Conservation (phyloP, 2,797 vertebrate species). For the Alouatta caraya region DNA sequence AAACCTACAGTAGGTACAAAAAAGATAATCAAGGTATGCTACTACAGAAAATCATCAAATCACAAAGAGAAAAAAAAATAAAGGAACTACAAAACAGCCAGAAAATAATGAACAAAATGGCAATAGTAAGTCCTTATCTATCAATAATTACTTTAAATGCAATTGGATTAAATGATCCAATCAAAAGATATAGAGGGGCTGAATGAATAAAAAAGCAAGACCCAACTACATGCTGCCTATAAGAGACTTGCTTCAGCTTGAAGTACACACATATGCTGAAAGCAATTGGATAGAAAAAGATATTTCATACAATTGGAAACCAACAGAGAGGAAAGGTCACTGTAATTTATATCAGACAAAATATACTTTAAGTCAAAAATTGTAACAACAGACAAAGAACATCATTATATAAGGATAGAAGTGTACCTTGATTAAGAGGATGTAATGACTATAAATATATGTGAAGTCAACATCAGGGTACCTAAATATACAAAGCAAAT, state of each 20-base stretch:
- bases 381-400: neutral
- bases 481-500: neutral
- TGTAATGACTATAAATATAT: neutral
- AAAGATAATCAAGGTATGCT: neutral
- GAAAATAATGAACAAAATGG: neutral
- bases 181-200: neutral
- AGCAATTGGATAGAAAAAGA: neutral
- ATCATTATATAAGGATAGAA: neutral
- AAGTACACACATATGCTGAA: neutral
- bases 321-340: neutral
- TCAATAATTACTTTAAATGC: neutral
- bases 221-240: neutral
- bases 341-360: neutral
- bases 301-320: neutral
- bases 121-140: neutral
- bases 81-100: neutral
- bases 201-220: neutral
- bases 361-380: neutral
- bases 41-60: neutral
- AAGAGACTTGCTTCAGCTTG: neutral
- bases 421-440: neutral
- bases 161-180: neutral
- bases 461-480: neutral
- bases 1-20: neutral
- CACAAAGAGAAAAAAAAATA: neutral